Evolutionary conservation across 1,140 invertebrate genomes (phyloP).

Genomic region (Anoplolepis gracilipes): DNA sequence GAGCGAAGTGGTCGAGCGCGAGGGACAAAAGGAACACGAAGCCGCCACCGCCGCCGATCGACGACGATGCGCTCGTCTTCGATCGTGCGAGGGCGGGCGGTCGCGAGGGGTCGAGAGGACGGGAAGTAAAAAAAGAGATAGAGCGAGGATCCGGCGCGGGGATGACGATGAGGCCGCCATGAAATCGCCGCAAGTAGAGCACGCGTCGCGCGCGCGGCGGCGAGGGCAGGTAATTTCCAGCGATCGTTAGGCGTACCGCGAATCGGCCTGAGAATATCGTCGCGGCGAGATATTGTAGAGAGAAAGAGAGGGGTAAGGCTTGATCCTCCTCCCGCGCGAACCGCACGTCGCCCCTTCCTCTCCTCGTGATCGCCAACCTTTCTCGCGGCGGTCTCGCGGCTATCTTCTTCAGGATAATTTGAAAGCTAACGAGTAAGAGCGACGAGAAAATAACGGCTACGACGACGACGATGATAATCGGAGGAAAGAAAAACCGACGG

Average conservation of each 20-base stretch:
- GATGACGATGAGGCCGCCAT: slow-evolving; percentile 53
- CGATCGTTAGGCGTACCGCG: slow-evolving; percentile 72
- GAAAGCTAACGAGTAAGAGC: slow-evolving; percentile 20
- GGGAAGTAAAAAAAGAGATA: slow-evolving; percentile 27
- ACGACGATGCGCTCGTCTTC: slow-evolving; percentile 48
- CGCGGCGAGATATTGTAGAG: slow-evolving; percentile 41
- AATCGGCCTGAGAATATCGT: slow-evolving; percentile 71
- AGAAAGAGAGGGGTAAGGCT: slow-evolving; percentile 48
- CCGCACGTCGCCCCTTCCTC: slow-evolving; percentile 63
- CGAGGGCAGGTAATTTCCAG: slow-evolving; percentile 70
- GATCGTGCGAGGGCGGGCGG: slow-evolving; percentile 36
- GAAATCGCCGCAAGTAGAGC: slow-evolving; percentile 70
- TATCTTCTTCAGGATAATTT: slow-evolving; percentile 23
- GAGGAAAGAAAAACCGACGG: neutral
- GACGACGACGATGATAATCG: neutral
- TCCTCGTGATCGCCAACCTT: slow-evolving; percentile 47
- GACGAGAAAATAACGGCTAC: neutral
- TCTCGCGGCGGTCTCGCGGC: neutral
- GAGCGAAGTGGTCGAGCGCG: slow-evolving; percentile 40
- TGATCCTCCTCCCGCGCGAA: neutral
- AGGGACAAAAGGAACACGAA: slow-evolving; percentile 51
- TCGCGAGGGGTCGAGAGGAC: slow-evolving; percentile 29
- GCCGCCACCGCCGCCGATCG: slow-evolving; percentile 32
- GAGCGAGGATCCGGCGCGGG: slow-evolving; percentile 27
- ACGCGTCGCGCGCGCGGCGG: slow-evolving; percentile 57